Conservation (phyloP, 2,888 invertebrate species). For the Acanthococcus lagerstroemiae region DNA sequence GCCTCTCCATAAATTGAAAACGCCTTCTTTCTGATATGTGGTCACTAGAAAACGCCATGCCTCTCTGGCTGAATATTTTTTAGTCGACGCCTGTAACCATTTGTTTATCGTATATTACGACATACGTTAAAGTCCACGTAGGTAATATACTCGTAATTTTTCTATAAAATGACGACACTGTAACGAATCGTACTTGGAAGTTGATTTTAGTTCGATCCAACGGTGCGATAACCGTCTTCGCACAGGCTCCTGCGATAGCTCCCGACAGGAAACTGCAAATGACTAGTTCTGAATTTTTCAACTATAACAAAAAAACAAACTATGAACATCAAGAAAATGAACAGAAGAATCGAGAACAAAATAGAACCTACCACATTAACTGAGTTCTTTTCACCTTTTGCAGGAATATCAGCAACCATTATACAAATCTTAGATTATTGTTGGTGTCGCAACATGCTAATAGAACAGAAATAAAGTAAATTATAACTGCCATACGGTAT, state of each 20-base stretch:
- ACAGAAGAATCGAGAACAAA: not conserved
- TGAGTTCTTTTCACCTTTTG: not conserved
- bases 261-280: constrained; percentile 80
- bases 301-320: constrained; percentile 39
- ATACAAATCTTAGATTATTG: no score
- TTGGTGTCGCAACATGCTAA: no score
- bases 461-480: no score
- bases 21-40: constrained; percentile 66
- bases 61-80: constrained; percentile 60
- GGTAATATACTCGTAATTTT: not conserved
- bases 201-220: constrained; percentile 96
- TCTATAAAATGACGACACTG: not conserved
- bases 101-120: not conserved
- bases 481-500: no score
- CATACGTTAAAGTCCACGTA: not conserved
- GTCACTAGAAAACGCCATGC: constrained; percentile 57
- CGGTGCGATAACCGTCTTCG: constrained; percentile 94
- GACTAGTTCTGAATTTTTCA: constrained; percentile 52
- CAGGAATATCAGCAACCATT: not conserved
- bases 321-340: not conserved
- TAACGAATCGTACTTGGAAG: constrained; percentile 75
- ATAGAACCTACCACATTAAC: not conserved
- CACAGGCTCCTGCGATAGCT: constrained; percentile 85
- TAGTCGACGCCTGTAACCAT: constrained; percentile 46
- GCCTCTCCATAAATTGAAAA: constrained; percentile 84